Base-by-base conservation (phyloP, 2,113 vertebrate species). In the Canis aureus region DNA sequence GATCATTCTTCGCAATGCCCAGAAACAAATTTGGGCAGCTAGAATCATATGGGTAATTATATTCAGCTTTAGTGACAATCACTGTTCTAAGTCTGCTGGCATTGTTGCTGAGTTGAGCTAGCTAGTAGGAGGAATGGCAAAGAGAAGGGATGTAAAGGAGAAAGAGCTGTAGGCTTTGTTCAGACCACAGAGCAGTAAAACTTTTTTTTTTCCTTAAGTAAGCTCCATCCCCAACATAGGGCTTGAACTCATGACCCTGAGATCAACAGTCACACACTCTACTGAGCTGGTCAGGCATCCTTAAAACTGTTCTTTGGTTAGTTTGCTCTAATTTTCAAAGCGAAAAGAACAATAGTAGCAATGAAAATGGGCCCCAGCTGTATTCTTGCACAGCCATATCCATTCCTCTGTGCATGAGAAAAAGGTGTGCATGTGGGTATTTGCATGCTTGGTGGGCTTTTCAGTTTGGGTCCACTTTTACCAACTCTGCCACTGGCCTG, bases 381-480 rank as follows among this genome's bases (percentile, higher is more conserved):
- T 71, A 10, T 27, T 25, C 55, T 38, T 16, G 11, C 22, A 25
- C 0, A 10, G 43, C 55, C 17, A 11, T 12, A 16, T 12, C 55
- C 51, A 23, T 20, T 53, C 19, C n/a, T 90, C 6, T 35, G 64
- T 32, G 64, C 73, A 66, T 12, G 4, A 83, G 74, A 25, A 79
- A 73, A 51, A 55, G 53, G 64, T 53, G 71, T 55, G 25, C 1
- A 1, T 13, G 2, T 53, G 49, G 13, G 79, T 11, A 17, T 78
- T 80, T 55, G 73, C 38, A 38, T 43, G 43, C 43, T 43, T 43
- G 17, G 78, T 66, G 55, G 64, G 16, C 19, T 67, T 71, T 84
- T 55, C 74, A 92, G 51, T 43, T 69, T 78, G 91, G 90, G n/a
- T 23, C 51, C n/a, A 17, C 93, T 83, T 92, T 92, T 69, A 82